These are phyloP conservation scores for Aphidius gifuensis DNA, from an alignment of 1,140 invertebrate genomes.

Conservation along the genomic window DNA sequence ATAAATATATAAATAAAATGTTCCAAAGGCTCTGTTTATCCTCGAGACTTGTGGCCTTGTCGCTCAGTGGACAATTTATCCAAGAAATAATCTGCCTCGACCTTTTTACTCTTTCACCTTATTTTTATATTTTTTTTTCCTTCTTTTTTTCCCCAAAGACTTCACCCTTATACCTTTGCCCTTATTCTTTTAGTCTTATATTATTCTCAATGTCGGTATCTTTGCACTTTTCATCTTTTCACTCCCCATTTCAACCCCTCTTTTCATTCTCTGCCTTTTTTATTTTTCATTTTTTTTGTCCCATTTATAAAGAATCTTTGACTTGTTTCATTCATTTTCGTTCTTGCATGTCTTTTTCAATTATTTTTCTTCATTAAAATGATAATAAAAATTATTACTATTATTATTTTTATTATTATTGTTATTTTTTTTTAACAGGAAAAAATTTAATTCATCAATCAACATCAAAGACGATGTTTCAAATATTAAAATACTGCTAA, in stretches of 20 bases:
- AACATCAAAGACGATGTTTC: too few relatives aligned
- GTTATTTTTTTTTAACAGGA: too few relatives aligned
- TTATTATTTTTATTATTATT: too few relatives aligned
- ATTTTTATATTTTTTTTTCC: background rate
- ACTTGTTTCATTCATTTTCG: too few relatives aligned
- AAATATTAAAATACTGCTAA: too few relatives aligned
- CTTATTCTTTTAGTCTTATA: too few relatives aligned
- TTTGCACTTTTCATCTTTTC: constrained; percentile 8
- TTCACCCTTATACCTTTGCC: background rate
- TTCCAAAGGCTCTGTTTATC: constrained; percentile 3
- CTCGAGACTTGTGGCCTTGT: constrained; percentile 10
- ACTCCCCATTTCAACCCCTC: background rate
- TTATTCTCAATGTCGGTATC: background rate
- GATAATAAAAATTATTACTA: too few relatives aligned
- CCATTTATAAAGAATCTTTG: background rate
- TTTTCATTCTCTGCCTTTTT: constrained; percentile 15
- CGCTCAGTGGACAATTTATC: constrained; percentile 15
- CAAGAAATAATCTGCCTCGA: constrained; percentile 31
- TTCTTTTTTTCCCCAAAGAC: constrained; percentile 4
- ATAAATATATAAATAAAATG: constrained; percentile 9
- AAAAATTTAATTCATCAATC: too few relatives aligned
- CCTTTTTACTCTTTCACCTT: constrained; percentile 30
- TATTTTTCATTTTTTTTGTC: constrained; percentile 15
- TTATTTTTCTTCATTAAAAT: background rate
- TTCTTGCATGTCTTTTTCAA: background rate